phyloP scores from a whole-genome alignment of 2,888 invertebrate genomes.

The Cheilosia vernalis region DNA sequence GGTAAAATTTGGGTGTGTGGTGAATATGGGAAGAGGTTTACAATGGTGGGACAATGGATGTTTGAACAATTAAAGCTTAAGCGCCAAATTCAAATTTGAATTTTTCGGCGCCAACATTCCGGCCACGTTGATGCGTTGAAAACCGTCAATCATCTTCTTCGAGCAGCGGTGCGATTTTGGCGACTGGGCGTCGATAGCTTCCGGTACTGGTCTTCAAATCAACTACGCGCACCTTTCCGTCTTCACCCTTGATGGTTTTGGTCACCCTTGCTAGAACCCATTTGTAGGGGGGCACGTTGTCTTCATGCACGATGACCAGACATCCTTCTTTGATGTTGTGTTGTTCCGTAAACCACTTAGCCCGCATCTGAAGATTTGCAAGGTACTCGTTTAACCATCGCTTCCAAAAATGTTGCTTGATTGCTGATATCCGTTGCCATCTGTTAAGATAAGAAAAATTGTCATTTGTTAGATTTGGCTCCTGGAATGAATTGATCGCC shows the following conservation, averaged over 20 bases:
- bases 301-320: background rate
- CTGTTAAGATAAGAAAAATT: background rate
- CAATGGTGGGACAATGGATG: no score
- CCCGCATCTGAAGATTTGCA: background rate
- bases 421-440: background rate
- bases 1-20: no score
- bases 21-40: no score
- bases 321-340: background rate
- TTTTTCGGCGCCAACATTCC: background rate
- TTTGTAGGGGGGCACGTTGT: no score
- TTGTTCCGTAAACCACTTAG: background rate
- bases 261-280: background rate
- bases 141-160: background rate
- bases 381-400: background rate
- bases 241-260: background rate
- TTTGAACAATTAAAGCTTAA: accelerated
- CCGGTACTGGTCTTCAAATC: background rate
- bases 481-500: background rate
- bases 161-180: background rate
- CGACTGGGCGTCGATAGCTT: background rate
- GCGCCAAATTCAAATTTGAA: no score
- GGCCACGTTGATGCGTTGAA: background rate
- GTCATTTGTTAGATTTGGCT: background rate
- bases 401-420: background rate
- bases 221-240: no score